Percentiles rank a stretch among this genome's conserved stretches.
Evolutionary conservation across 2,113 vertebrate species (phyloP).

Genomic region (Crotalus helleri): DNA sequence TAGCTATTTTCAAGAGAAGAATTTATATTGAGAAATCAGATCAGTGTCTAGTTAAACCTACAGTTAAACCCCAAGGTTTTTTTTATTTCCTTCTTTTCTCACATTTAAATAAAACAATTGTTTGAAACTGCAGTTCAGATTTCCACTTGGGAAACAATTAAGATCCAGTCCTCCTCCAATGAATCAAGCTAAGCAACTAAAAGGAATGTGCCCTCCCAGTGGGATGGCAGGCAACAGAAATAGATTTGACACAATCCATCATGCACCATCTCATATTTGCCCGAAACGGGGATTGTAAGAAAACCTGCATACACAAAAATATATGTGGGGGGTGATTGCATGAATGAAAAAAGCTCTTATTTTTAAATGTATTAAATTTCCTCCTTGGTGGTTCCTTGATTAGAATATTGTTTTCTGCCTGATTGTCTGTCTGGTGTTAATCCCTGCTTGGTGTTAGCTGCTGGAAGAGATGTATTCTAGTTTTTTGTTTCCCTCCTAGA

Average conservation of each 20-base stretch:
- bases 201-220: background rate
- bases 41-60: background rate
- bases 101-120: background rate
- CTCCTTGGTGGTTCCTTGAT: background rate
- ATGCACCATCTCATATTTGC: background rate
- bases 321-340: background rate
- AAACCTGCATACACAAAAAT: background rate
- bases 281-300: background rate
- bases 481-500: background rate
- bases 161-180: background rate
- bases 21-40: background rate
- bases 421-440: background rate
- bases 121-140: background rate
- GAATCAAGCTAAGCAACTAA: background rate
- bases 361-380: background rate
- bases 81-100: background rate
- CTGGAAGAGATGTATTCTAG: background rate
- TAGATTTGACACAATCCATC: background rate
- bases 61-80: background rate
- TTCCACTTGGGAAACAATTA: background rate
- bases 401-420: background rate
- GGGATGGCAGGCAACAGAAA: background rate
- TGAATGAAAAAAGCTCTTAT: background rate
- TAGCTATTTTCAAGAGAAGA: background rate
- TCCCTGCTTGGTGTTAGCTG: background rate